These are phyloP conservation scores for Drosophila ohnishii DNA, from an alignment of 1,140 invertebrate species.

Conservation along the genomic window DNA sequence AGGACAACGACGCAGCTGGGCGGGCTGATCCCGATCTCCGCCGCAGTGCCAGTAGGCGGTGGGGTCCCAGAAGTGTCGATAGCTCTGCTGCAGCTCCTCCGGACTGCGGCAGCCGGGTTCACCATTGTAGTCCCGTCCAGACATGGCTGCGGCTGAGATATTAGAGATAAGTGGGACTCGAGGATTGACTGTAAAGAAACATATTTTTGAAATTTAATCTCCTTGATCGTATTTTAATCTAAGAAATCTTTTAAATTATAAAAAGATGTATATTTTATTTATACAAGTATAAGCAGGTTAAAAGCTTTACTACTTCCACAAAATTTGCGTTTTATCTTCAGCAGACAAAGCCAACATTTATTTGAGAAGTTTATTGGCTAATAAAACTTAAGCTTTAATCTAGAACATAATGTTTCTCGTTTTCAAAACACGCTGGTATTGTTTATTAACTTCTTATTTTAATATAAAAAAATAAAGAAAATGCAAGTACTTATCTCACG, in stretches of 20 bases:
- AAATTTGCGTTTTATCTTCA: background rate
- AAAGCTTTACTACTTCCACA: background rate
- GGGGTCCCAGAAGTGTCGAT: conserved; percentile 58
- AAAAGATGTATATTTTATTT: background rate
- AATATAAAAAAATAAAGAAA: too few relatives aligned
- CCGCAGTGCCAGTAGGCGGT: conserved; percentile 59
- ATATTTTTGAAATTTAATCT: background rate
- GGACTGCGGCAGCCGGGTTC: conserved; percentile 53
- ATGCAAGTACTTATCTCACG: background rate
- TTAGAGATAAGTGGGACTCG: background rate
- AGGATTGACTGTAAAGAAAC: background rate
- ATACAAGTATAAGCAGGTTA: background rate
- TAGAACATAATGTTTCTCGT: background rate
- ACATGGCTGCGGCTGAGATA: conserved; percentile 24
- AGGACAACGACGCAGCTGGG: conserved; percentile 38
- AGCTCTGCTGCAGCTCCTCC: conserved; percentile 41
- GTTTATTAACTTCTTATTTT: too few relatives aligned
- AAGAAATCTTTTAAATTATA: background rate
- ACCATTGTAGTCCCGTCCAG: conserved; percentile 52
- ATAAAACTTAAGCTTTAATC: background rate
- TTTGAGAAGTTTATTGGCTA: background rate
- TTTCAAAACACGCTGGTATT: background rate
- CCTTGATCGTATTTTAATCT: background rate
- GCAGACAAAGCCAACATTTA: background rate
- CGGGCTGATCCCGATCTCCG: conserved; percentile 14